These are phyloP conservation scores for Arctia plantaginis DNA, from an alignment of 2,888 invertebrate genomes.

Conservation along the genomic window DNA sequence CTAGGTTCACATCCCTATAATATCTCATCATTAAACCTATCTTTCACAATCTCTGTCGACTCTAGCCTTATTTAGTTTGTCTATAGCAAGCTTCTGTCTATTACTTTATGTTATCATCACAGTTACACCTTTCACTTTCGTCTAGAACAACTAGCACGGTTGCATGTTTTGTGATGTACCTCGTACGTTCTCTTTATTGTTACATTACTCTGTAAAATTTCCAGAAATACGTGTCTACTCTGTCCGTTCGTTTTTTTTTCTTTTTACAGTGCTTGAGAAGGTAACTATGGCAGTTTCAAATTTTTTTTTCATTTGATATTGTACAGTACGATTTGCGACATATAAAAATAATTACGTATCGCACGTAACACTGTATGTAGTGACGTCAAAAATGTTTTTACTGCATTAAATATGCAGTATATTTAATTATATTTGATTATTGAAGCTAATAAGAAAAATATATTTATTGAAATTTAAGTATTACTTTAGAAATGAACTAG, in stretches of 20 bases:
- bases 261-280: too few relatives aligned
- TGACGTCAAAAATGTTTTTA: too few relatives aligned
- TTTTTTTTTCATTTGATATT: neutral
- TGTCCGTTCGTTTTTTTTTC: neutral
- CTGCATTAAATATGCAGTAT: too few relatives aligned
- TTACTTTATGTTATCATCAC: slow-evolving; percentile 60
- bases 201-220: neutral
- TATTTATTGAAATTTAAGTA: too few relatives aligned
- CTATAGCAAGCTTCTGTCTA: slow-evolving; percentile 74
- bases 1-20: neutral
- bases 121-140: slow-evolving; percentile 41
- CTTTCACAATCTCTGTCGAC: slow-evolving; percentile 46
- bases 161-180: slow-evolving; percentile 51
- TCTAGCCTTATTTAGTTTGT: slow-evolving; percentile 36
- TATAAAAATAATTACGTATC: too few relatives aligned
- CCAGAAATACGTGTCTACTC: neutral
- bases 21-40: slow-evolving; percentile 14
- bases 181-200: slow-evolving; percentile 14
- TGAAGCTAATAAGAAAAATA: too few relatives aligned
- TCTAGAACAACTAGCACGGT: slow-evolving; percentile 45
- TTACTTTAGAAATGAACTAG: too few relatives aligned
- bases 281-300: too few relatives aligned
- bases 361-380: too few relatives aligned
- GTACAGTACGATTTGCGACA: too few relatives aligned
- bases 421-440: too few relatives aligned